A percentile compares a stretch with the other conserved stretches of the same genome.
Evolutionary conservation across 2,888 invertebrate species (phyloP).

Genomic region (Tinea trinotella): DNA sequence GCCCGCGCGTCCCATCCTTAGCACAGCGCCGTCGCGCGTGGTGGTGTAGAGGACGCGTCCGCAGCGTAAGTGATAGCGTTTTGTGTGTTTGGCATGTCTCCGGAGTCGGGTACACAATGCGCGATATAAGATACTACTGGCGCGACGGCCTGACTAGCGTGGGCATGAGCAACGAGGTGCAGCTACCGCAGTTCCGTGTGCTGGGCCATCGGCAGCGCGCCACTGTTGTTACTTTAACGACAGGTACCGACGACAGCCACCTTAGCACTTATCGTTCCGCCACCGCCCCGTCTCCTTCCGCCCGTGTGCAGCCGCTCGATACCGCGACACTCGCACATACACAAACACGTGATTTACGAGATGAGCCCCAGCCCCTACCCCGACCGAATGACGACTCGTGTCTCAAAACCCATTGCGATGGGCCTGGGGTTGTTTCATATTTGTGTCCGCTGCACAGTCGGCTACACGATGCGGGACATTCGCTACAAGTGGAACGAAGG

Average conservation of each 20-base stretch:
- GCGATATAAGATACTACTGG: constrained; percentile 98
- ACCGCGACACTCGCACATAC: constrained; percentile 64
- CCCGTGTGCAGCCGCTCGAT: constrained; percentile 59
- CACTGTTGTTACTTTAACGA: constrained; percentile 94
- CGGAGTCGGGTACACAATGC: constrained; percentile 97
- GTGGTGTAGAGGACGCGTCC: constrained; percentile 42
- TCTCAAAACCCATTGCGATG: constrained; percentile 70
- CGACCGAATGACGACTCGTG: constrained; percentile 61
- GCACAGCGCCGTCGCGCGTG: constrained; percentile 37
- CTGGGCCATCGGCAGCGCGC: constrained; percentile 96
- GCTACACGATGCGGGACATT: constrained; percentile 98
- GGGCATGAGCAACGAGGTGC: constrained; percentile 95
- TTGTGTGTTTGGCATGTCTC: constrained; percentile 73
- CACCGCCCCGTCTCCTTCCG: constrained; percentile 66
- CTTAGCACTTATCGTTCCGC: constrained; percentile 58
- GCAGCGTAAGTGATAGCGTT: constrained; percentile 73
- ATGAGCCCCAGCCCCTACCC: constrained; percentile 52
- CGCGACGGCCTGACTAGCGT: constrained; percentile 93
- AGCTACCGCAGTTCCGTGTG: constrained; percentile 97
- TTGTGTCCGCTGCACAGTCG: constrained; percentile 82
- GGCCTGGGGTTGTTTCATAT: constrained; percentile 69
- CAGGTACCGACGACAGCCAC: constrained; percentile 81
- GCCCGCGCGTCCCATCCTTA: constrained; percentile 38
- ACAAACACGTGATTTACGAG: constrained; percentile 58
- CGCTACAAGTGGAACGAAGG: constrained; percentile 98